Conservation (phyloP, 1,140 invertebrate species). For the Ips nitidus region DNA sequence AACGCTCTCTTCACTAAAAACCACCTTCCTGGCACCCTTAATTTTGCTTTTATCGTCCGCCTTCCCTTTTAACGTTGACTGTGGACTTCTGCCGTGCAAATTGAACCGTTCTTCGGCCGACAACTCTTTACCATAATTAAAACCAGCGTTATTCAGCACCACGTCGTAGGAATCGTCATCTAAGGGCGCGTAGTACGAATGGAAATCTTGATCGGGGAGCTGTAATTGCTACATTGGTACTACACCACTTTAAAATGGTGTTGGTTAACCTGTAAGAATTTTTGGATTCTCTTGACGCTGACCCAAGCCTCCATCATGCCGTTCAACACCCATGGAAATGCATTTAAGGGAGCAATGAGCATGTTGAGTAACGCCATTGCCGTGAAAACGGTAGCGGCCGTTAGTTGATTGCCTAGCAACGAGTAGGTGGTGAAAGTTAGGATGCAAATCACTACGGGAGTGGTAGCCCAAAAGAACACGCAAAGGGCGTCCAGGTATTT, state of each 20-base stretch:
- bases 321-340: constrained; percentile 98
- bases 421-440: constrained; percentile 89
- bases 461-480: constrained; percentile 98
- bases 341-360: constrained; percentile 93
- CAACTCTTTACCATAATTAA: constrained; percentile 52
- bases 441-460: constrained; percentile 93
- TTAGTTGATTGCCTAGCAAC: constrained; percentile 77
- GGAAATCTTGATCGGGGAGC: constrained; percentile 65
- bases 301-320: constrained; percentile 94
- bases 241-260: constrained; percentile 26
- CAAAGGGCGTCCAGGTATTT: constrained; percentile 99
- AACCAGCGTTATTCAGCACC: constrained; percentile 49
- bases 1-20: constrained; percentile 2
- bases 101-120: constrained; percentile 40
- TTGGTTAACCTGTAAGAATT: constrained; percentile 64
- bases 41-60: constrained; percentile 52
- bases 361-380: constrained; percentile 94
- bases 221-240: constrained; percentile 47
- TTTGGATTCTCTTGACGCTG: constrained; percentile 80
- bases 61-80: constrained; percentile 52
- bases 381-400: constrained; percentile 91
- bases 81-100: constrained; percentile 35
- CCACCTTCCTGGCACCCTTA: constrained; percentile 8
- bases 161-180: constrained; percentile 43
- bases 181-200: constrained; percentile 50